Percentiles rank a stretch among this genome's conserved stretches.
phyloP scores from a whole-genome alignment of 2,113 vertebrate genomes.

The Eidolon helvum region DNA sequence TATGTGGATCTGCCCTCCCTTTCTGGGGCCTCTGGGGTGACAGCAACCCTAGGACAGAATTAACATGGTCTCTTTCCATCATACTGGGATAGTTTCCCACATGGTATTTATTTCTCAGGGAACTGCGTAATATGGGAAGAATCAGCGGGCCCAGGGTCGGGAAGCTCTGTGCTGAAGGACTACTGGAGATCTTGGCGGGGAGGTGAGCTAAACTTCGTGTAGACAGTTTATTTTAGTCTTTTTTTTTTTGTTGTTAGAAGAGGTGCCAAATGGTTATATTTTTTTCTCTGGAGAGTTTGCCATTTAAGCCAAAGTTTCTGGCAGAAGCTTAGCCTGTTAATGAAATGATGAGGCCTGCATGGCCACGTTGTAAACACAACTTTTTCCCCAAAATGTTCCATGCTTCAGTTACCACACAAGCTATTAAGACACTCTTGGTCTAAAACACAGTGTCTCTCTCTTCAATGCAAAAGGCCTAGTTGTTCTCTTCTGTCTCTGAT shows the following conservation, averaged over 20 bases:
- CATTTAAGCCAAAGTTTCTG: slow-evolving; percentile 53
- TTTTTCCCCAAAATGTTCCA: slow-evolving; percentile 44
- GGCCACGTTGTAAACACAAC: slow-evolving; percentile 48
- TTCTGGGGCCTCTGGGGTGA: slow-evolving; percentile 73
- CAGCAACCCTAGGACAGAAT: slow-evolving; percentile 79
- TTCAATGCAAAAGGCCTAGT: slow-evolving; percentile 61
- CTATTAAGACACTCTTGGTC: slow-evolving; percentile 66
- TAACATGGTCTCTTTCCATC: slow-evolving; percentile 73
- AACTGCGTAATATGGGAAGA: slow-evolving; percentile 23
- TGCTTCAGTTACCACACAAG: slow-evolving; percentile 68
- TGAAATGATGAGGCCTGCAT: slow-evolving; percentile 59
- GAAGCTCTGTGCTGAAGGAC: neutral
- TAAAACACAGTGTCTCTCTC: slow-evolving; percentile 68
- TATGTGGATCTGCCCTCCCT: slow-evolving; percentile 53
- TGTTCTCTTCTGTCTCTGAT: slow-evolving; percentile 10
- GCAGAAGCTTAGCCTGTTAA: slow-evolving; percentile 50
- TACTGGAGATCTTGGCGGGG: neutral
- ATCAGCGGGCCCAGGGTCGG: neutral
- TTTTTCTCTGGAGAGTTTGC: slow-evolving; percentile 40
- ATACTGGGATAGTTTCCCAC: slow-evolving; percentile 69
- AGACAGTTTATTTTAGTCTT: neutral
- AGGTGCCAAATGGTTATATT: slow-evolving; percentile 36
- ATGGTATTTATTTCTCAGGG: slow-evolving; percentile 60
- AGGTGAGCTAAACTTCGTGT: neutral
- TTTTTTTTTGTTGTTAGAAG: neutral